Evolutionary conservation across 2,797 vertebrate species (phyloP).

Genomic region (Coregonus suidteri): DNA sequence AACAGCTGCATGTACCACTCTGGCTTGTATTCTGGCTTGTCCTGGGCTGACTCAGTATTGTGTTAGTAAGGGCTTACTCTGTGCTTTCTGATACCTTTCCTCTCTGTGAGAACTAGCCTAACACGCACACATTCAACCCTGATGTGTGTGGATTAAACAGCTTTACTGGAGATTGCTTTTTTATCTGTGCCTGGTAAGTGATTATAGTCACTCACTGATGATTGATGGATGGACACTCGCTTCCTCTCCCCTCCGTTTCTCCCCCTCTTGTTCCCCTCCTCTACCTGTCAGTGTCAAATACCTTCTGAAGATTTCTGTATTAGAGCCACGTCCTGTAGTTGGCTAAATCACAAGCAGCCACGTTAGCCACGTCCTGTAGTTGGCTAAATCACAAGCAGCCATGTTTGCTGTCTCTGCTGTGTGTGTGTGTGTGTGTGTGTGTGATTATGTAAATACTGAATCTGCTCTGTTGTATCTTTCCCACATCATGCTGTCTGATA

Average conservation of each 20-base stretch:
- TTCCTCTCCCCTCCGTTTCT: background rate
- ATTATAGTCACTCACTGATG: too few relatives aligned
- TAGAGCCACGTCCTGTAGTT: background rate
- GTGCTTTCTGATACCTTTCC: slow-evolving; percentile 23
- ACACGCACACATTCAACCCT: background rate
- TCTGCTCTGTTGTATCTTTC: background rate
- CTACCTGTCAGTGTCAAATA: background rate
- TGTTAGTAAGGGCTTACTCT: slow-evolving; percentile 15
- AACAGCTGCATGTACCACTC: slow-evolving; percentile 9
- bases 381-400: background rate
- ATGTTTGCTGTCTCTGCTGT: background rate
- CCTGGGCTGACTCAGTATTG: slow-evolving; percentile 19
- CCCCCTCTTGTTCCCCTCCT: background rate
- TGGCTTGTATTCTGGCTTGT: slow-evolving; percentile 2
- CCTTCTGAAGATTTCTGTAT: background rate
- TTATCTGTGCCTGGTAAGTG: too few relatives aligned
- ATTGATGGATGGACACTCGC: too few relatives aligned
- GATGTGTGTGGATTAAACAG: slow-evolving; percentile 3
- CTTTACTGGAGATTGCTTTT: background rate
- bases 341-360: background rate
- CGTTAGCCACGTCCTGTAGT: background rate
- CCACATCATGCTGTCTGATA: background rate
- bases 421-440: too few relatives aligned
- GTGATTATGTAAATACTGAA: background rate
- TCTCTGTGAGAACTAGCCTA: background rate